phyloP scores from a whole-genome alignment of 2,888 invertebrate genomes.

The Megaustenia siamemsis region DNA sequence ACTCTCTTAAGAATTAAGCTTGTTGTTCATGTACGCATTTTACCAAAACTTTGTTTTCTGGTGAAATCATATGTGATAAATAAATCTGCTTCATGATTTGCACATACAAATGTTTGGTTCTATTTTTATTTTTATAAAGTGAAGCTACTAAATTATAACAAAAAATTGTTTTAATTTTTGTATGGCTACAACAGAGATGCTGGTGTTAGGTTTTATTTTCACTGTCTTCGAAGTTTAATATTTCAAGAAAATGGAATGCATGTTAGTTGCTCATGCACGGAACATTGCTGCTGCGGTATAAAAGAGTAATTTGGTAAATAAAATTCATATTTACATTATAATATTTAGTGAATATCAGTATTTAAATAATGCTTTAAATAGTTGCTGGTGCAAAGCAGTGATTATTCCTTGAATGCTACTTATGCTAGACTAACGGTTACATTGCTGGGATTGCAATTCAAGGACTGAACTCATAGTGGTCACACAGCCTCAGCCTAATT shows the following conservation, averaged over 20 bases:
- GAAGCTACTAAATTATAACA: neutral
- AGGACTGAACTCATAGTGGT: too few relatives aligned
- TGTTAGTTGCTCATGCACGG: too few relatives aligned
- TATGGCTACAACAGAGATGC: neutral
- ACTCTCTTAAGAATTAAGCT: neutral
- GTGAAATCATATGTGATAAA: slow-evolving; percentile 6
- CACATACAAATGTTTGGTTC: neutral
- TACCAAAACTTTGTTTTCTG: neutral
- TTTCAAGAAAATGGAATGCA: neutral
- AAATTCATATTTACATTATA: too few relatives aligned
- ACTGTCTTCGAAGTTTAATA: neutral
- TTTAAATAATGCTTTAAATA: too few relatives aligned
- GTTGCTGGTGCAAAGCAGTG: too few relatives aligned
- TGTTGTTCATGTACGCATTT: neutral
- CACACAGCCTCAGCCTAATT: too few relatives aligned
- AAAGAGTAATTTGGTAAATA: too few relatives aligned
- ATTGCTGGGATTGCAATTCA: too few relatives aligned
- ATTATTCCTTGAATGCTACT: too few relatives aligned
- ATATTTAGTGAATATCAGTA: too few relatives aligned
- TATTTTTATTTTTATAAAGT: neutral
- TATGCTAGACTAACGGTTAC: too few relatives aligned
- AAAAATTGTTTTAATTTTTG: neutral
- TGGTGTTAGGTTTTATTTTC: neutral
- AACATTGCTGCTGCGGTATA: too few relatives aligned
- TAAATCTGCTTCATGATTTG: neutral